Evolutionary conservation across 2,797 vertebrate genomes (phyloP).

Genomic region (Zalophus californianus): DNA sequence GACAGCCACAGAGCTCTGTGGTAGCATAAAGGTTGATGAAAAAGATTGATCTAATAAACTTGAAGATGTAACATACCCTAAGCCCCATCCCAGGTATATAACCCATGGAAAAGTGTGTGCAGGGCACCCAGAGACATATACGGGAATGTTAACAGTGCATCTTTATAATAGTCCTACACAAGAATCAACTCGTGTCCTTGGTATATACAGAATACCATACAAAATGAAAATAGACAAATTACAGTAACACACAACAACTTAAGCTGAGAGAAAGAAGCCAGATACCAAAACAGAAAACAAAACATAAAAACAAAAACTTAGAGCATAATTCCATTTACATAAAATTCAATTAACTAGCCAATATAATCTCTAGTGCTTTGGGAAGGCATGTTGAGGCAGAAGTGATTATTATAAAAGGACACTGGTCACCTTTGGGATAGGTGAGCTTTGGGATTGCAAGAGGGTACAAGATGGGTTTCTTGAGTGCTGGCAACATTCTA

Average conservation of each 20-base stretch:
- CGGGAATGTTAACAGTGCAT: neutral
- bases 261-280: neutral
- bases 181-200: neutral
- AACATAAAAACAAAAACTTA: neutral
- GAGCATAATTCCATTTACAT: neutral
- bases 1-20: neutral
- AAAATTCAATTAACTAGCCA: neutral
- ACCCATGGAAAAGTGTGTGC: neutral
- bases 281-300: neutral
- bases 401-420: neutral
- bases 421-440: neutral
- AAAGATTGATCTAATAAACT: neutral
- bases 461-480: neutral
- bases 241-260: neutral
- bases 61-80: neutral
- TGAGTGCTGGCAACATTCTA: neutral
- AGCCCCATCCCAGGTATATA: neutral
- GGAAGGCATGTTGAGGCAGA: neutral
- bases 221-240: neutral
- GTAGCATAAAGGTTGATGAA: neutral
- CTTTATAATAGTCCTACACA: neutral
- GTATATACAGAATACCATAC: neutral
- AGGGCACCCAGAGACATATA: neutral
- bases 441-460: neutral
- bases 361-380: neutral